phyloP scores from a whole-genome alignment of 2,888 invertebrate species.

The Rhagonycha lutea region DNA sequence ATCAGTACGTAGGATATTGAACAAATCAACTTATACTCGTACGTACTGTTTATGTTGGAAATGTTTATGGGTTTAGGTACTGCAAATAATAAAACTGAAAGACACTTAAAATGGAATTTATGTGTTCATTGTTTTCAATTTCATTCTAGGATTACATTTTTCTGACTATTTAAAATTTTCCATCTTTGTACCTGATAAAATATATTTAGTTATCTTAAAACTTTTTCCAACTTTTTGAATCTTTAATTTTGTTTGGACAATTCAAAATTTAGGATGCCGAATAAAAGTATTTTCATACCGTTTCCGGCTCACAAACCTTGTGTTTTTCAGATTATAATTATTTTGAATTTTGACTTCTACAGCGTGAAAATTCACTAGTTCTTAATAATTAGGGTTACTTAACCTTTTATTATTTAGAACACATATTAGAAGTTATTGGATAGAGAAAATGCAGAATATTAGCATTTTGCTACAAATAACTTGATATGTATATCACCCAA shows the following conservation, averaged over 20 bases:
- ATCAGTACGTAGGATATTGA: background rate
- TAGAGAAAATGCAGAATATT: constrained; percentile 1
- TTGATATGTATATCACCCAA: constrained; percentile 19
- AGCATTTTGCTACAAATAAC: constrained; percentile 7
- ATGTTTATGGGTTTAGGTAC: background rate
- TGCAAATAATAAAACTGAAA: background rate
- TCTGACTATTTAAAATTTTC: background rate
- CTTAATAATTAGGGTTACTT: background rate
- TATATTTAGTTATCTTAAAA: too few species aligned
- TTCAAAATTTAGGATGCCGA: background rate
- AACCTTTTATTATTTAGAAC: background rate
- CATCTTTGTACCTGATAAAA: background rate
- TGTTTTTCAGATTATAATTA: too few species aligned
- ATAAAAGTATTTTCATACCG: background rate
- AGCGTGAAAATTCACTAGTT: background rate
- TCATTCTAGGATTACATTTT: background rate
- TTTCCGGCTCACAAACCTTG: too few species aligned
- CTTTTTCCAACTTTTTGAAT: too few species aligned
- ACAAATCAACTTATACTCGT: background rate
- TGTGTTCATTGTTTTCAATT: background rate
- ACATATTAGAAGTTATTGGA: background rate
- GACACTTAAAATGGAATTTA: background rate
- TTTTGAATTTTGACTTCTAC: too few species aligned
- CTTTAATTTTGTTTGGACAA: too few species aligned
- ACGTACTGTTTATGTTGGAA: background rate